These are phyloP conservation scores for Clarias platycephalus DNA, from an alignment of 2,797 vertebrate species.

Conservation along the genomic window DNA sequence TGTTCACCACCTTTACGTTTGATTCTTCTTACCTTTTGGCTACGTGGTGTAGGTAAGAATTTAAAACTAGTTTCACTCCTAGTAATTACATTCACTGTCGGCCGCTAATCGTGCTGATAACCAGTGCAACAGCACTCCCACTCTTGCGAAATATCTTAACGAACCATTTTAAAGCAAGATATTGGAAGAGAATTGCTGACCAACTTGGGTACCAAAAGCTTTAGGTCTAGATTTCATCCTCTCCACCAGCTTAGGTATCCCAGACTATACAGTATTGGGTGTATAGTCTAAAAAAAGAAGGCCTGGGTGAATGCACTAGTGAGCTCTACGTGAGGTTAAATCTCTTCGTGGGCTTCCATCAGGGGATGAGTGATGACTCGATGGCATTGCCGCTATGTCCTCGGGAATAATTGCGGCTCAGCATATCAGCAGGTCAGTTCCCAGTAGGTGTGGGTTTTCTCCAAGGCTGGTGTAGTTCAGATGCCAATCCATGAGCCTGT, in stretches of 20 bases:
- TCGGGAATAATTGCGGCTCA: conserved; percentile 17
- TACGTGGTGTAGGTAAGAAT: no score
- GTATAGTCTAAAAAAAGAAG: neutral
- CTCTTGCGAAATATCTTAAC: neutral
- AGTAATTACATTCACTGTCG: no score
- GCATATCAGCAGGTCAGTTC: conserved; percentile 25
- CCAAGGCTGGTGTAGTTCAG: neutral
- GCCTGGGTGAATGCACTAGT: neutral
- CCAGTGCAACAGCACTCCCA: no score
- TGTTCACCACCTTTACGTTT: no score
- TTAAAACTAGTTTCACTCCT: no score
- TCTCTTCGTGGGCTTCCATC: neutral
- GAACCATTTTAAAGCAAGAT: neutral
- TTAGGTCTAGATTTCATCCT: neutral
- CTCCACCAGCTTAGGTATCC: neutral
- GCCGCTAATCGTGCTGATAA: no score
- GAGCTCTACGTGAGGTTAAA: neutral
- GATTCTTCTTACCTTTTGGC: no score
- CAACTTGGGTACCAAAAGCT: neutral
- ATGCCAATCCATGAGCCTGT: neutral
- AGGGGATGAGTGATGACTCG: conserved; percentile 26
- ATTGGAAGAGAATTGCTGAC: neutral
- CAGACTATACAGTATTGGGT: neutral
- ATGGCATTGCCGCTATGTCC: neutral
- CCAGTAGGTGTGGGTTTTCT: neutral